phyloP scores from a whole-genome alignment of 2,888 invertebrate genomes.

The Phengaris alcon region DNA sequence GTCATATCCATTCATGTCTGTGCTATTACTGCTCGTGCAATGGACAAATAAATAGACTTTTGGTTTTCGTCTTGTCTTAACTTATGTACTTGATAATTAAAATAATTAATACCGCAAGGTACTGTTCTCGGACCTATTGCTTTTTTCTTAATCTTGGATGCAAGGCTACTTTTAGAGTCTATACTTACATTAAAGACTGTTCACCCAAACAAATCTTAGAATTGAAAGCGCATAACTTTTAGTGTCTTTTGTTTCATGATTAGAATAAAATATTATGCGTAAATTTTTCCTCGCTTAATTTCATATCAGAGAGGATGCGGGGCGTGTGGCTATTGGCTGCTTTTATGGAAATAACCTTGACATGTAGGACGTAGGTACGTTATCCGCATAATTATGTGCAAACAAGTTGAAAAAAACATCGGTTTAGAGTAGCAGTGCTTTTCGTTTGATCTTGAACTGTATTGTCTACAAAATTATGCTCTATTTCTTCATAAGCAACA shows the following conservation, averaged over 20 bases:
- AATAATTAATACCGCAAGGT: no score
- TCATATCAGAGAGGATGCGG: background rate
- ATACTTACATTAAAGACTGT: no score
- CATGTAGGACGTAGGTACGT: background rate
- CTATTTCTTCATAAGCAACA: background rate
- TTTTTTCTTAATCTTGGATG: no score
- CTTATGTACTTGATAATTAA: no score
- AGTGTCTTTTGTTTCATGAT: no score
- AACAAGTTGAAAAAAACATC: slow-evolving; percentile 12
- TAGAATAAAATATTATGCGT: background rate
- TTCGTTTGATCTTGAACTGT: background rate
- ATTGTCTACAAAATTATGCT: background rate
- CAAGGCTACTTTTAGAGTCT: no score
- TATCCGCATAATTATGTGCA: slow-evolving; percentile 8
- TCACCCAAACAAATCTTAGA: no score
- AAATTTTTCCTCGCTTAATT: background rate
- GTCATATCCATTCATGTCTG: background rate
- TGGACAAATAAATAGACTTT: no score
- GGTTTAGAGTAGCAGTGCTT: background rate
- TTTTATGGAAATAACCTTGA: background rate
- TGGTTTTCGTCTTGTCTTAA: no score
- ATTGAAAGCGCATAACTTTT: no score
- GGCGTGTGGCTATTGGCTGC: background rate
- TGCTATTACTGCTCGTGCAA: no score
- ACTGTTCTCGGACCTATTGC: no score